A percentile compares a stretch with the other conserved stretches of the same genome.
These are phyloP conservation scores for Bruchidius siliquastri DNA, from an alignment of 2,888 invertebrate genomes.

Conservation along the genomic window DNA sequence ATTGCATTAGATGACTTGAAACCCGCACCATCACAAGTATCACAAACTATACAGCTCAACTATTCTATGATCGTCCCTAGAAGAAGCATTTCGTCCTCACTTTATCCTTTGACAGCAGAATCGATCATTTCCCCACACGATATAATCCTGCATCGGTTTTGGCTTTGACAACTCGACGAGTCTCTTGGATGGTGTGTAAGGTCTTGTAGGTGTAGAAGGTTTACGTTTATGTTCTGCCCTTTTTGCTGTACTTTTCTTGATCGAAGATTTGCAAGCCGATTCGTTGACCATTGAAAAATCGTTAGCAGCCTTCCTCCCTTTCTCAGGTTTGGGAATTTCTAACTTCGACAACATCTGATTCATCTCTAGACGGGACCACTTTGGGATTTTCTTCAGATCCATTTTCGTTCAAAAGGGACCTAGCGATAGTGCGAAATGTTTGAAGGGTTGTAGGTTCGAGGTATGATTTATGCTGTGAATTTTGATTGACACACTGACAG, in stretches of 20 bases:
- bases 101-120: not conserved
- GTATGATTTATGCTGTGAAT: not conserved
- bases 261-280: not conserved
- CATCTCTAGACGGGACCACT: not conserved
- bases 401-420: not conserved
- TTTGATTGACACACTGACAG: not conserved
- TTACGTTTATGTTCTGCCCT: not conserved
- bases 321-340: not conserved
- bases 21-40: too few species aligned
- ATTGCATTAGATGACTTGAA: not conserved
- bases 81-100: not conserved
- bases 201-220: not conserved
- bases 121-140: not conserved
- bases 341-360: not conserved
- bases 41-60: not conserved
- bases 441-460: not conserved
- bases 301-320: too few species aligned
- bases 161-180: not conserved
- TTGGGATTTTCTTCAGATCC: not conserved
- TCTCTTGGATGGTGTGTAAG: not conserved
- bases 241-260: too few species aligned
- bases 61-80: not conserved
- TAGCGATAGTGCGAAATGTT: not conserved
- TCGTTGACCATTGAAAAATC: too few species aligned
- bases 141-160: not conserved